Evolutionary conservation across 2,113 vertebrate species (phyloP).

Genomic region (Equus przewalskii): DNA sequence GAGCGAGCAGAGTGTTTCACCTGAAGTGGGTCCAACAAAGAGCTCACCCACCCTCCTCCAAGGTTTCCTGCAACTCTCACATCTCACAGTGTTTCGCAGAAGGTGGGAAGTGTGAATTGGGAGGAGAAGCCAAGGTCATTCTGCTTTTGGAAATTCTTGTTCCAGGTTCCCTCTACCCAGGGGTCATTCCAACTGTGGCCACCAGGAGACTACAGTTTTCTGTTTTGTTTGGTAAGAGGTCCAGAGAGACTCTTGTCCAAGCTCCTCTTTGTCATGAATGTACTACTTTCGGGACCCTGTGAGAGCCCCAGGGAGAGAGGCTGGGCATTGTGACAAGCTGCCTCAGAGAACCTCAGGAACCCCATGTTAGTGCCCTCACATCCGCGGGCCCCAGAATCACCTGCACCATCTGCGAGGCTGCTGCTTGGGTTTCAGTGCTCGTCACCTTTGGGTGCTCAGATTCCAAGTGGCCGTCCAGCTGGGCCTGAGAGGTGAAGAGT

Average conservation of each 20-base stretch:
- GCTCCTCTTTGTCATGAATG: background rate
- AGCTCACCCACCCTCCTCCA: background rate
- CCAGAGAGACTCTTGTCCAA: background rate
- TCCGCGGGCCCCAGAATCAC: constrained; percentile 56
- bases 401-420: constrained; percentile 87
- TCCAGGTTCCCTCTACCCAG: background rate
- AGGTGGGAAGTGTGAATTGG: background rate
- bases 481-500: constrained; percentile 87
- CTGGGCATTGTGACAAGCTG: background rate
- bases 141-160: background rate
- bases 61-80: background rate
- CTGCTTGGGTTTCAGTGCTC: constrained; percentile 80
- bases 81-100: background rate
- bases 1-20: accelerated
- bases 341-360: background rate
- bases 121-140: background rate
- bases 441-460: constrained; percentile 87
- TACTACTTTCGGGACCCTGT: background rate
- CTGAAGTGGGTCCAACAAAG: background rate
- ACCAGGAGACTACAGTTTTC: background rate
- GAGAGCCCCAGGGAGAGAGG: background rate
- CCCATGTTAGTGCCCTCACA: accelerated
- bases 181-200: background rate
- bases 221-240: background rate
- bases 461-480: constrained; percentile 90